Evolutionary conservation across 2,797 vertebrate genomes (phyloP).

Genomic region (Eleutherodactylus coqui): DNA sequence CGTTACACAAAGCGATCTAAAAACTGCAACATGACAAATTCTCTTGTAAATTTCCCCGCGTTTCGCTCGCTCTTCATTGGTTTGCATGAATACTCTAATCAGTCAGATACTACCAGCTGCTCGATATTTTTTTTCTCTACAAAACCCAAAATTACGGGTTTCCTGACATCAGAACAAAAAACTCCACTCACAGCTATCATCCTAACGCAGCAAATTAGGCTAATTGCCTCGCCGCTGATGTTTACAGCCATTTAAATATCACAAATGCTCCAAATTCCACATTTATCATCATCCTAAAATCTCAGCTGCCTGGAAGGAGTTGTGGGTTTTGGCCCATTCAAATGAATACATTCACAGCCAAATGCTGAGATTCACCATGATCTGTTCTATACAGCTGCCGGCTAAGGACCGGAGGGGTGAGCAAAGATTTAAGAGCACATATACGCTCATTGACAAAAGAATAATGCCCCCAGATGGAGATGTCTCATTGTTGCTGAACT

Average conservation of each 20-base stretch:
- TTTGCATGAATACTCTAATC: conserved; percentile 44
- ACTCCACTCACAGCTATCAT: conserved; percentile 26
- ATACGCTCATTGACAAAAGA: no score
- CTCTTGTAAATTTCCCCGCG: conserved; percentile 11
- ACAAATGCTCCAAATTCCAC: conserved; percentile 51
- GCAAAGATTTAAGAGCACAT: no score
- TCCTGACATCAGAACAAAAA: conserved; percentile 51
- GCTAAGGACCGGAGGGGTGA: no score
- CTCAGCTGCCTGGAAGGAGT: conserved; percentile 24
- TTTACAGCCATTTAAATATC: conserved; percentile 40
- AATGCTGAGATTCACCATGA: not conserved
- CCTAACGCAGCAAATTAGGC: conserved; percentile 38
- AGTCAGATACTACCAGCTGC: conserved; percentile 33
- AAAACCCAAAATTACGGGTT: conserved; percentile 47
- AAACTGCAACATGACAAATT: conserved; percentile 42
- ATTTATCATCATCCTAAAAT: conserved; percentile 16
- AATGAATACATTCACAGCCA: not conserved
- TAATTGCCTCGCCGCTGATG: conserved; percentile 34
- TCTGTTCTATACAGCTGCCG: conserved; percentile 24
- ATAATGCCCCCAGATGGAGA: no score
- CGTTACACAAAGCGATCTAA: conserved; percentile 7
- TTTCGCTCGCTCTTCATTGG: conserved; percentile 20
- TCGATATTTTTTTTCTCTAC: conserved; percentile 10
- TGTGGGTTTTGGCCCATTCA: not conserved
- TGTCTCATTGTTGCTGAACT: no score